Evolutionary conservation across 2,113 vertebrate species (phyloP).

Genomic region (Carassius gibelio): DNA sequence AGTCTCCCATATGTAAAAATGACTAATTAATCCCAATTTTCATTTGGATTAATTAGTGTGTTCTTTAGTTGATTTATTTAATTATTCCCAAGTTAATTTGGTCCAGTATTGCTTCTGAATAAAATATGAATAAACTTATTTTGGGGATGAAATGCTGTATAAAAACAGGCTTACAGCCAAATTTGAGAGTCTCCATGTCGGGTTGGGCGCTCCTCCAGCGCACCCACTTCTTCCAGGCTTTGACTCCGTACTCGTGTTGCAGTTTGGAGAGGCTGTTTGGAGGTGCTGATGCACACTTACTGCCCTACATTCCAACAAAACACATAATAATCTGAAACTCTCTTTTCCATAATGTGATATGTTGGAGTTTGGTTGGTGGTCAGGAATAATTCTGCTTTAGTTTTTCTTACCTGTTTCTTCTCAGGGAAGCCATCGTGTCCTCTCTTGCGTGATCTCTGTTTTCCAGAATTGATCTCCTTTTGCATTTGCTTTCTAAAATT

Average conservation of each 20-base stretch:
- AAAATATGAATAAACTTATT: background rate
- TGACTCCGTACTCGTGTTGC: conserved; percentile 89
- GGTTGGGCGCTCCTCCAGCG: conserved; percentile 89
- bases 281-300: conserved; percentile 81
- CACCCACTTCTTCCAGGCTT: conserved; percentile 95
- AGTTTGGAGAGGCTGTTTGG: conserved; percentile 77
- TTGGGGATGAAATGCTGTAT: no score
- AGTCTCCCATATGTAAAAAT: background rate
- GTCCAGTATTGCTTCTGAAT: background rate
- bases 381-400: background rate
- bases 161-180: conserved; percentile 72
- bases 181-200: conserved; percentile 82
- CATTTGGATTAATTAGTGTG: no score
- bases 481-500: conserved; percentile 21
- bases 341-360: background rate
- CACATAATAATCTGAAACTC: background rate
- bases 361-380: background rate
- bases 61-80: background rate
- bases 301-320: conserved; percentile 45
- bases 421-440: conserved; percentile 82
- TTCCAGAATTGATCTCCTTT: conserved; percentile 56
- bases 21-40: background rate
- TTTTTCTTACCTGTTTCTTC: conserved; percentile 81
- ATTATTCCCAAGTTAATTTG: background rate
- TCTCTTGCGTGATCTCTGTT: conserved; percentile 80